Conservation (phyloP, 2,888 invertebrate genomes). For the Plusia festucae region DNA sequence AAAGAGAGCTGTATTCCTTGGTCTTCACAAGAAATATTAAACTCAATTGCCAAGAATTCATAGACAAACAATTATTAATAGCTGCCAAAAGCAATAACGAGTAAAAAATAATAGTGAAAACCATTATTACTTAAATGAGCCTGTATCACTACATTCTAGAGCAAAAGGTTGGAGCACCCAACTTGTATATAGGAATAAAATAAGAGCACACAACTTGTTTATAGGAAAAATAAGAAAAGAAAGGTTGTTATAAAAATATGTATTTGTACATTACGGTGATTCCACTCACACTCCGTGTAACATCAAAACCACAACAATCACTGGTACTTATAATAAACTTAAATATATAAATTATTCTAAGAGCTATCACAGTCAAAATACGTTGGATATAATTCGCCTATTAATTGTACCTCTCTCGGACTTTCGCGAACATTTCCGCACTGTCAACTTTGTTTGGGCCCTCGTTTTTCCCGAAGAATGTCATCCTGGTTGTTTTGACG, state of each 20-base stretch:
- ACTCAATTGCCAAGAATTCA: not conserved
- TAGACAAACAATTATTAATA: constrained; percentile 23
- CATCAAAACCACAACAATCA: constrained; percentile 48
- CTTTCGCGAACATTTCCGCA: constrained; percentile 83
- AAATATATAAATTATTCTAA: constrained; percentile 49
- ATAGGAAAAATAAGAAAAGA: constrained; percentile 17
- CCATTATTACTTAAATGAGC: not conserved
- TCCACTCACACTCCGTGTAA: constrained; percentile 27
- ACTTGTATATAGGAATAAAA: not conserved
- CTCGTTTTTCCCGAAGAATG: constrained; percentile 89
- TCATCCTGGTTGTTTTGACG: constrained; percentile 88
- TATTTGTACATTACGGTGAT: constrained; percentile 57
- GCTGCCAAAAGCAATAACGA: not conserved
- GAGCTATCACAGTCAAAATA: constrained; percentile 67
- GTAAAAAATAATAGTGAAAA: constrained; percentile 11
- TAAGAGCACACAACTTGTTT: not conserved
- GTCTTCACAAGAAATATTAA: constrained; percentile 16
- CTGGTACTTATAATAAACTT: constrained; percentile 52
- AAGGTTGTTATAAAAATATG: constrained; percentile 40
- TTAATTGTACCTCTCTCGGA: constrained; percentile 82
- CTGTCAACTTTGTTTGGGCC: constrained; percentile 82
- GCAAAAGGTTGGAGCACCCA: not conserved
- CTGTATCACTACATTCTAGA: not conserved
- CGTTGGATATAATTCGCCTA: constrained; percentile 9
- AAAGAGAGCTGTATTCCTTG: constrained; percentile 4